These are phyloP conservation scores for Panorpa germanica DNA, from an alignment of 2,888 invertebrate genomes.

Conservation along the genomic window DNA sequence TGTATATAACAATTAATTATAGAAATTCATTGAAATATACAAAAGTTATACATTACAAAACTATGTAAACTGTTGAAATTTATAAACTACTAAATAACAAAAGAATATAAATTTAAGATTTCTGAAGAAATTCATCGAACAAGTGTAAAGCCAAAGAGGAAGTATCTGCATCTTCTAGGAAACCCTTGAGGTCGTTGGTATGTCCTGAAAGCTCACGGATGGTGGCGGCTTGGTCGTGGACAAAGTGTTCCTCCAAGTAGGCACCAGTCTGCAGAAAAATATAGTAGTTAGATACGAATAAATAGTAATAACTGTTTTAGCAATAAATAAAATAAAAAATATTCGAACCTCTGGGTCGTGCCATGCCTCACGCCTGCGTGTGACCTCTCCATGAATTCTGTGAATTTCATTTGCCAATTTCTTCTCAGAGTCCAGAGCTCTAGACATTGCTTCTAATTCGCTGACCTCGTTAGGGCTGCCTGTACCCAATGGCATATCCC, in stretches of 20 bases:
- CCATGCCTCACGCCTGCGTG: slow-evolving; percentile 29
- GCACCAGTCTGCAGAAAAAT: slow-evolving; percentile 34
- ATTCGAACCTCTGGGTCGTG: slow-evolving; percentile 42
- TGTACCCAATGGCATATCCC: neutral
- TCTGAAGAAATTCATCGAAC: slow-evolving; percentile 60
- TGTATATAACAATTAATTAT: too few species aligned
- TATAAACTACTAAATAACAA: too few species aligned
- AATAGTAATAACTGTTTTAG: neutral
- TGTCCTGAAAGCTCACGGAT: slow-evolving; percentile 56
- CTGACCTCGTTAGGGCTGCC: slow-evolving; percentile 21
- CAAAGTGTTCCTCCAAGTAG: slow-evolving; percentile 58
- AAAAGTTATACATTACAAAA: too few species aligned
- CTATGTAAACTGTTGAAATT: too few species aligned
- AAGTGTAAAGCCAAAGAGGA: slow-evolving; percentile 46
- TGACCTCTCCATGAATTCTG: slow-evolving; percentile 42
- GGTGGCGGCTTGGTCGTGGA: slow-evolving; percentile 43
- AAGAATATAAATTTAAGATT: too few species aligned
- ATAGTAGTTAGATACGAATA: slow-evolving; percentile 4
- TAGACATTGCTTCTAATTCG: slow-evolving; percentile 52
- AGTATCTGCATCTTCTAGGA: slow-evolving; percentile 36
- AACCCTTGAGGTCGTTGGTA: slow-evolving; percentile 46
- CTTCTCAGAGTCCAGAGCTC: slow-evolving; percentile 59
- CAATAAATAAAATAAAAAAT: slow-evolving; percentile 6
- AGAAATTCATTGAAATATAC: too few species aligned
- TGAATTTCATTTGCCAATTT: slow-evolving; percentile 45